Conservation (phyloP, 2,797 vertebrate species). For the Anniella stebbinsi region DNA sequence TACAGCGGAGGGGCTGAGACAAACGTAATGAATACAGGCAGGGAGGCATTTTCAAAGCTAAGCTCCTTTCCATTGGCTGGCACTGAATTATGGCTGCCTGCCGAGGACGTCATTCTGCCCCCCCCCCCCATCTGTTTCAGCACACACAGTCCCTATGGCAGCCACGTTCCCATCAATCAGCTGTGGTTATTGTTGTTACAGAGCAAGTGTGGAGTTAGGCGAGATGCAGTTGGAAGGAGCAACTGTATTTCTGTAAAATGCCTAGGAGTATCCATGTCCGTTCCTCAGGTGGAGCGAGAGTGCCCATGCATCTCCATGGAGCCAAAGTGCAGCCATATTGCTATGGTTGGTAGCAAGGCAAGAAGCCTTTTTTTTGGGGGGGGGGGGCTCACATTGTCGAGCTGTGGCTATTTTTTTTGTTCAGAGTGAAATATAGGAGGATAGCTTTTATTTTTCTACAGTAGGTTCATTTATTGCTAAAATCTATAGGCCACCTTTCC, state of each 20-base stretch:
- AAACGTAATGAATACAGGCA: neutral
- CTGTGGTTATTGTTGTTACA: neutral
- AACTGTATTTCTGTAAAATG: neutral
- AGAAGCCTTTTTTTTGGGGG: neutral
- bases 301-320: too few species aligned
- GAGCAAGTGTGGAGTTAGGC: neutral
- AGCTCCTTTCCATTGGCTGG: conserved; percentile 4
- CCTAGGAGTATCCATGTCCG: neutral
- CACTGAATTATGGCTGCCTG: conserved; percentile 9
- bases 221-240: neutral
- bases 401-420: neutral
- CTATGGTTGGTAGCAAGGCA: neutral
- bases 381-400: too few species aligned
- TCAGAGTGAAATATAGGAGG: neutral
- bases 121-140: neutral
- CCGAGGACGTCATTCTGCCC: neutral
- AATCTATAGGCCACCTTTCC: neutral
- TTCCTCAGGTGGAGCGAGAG: neutral
- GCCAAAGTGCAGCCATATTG: neutral
- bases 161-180: conserved; percentile 3
- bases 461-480: neutral
- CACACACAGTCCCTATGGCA: neutral
- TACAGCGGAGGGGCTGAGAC: neutral
- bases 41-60: conserved; percentile 1
- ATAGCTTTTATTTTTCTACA: neutral